Evolutionary conservation across 2,797 vertebrate genomes (phyloP).

Genomic region (Spea hammondii): DNA sequence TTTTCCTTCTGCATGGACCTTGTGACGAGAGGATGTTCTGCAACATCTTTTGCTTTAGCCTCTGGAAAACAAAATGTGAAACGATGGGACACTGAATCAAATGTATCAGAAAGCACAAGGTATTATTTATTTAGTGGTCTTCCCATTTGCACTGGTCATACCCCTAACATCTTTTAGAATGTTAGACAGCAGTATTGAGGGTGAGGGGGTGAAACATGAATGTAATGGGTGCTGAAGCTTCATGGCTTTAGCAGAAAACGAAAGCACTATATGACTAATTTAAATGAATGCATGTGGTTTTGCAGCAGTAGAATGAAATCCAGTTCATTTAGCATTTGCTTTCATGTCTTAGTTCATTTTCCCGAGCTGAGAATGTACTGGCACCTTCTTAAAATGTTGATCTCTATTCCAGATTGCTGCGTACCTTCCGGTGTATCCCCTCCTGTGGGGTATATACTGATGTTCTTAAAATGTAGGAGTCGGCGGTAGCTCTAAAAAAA

Average conservation of each 20-base stretch:
- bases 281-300: slow-evolving; percentile 62
- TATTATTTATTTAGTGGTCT: slow-evolving; percentile 69
- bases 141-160: slow-evolving; percentile 74
- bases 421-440: slow-evolving; percentile 69
- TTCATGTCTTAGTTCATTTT: slow-evolving; percentile 62
- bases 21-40: slow-evolving; percentile 75
- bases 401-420: slow-evolving; percentile 77
- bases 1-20: slow-evolving; percentile 73
- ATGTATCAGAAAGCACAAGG: slow-evolving; percentile 72
- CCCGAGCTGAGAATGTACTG: slow-evolving; percentile 73
- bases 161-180: slow-evolving; percentile 60
- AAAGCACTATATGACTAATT: slow-evolving; percentile 64
- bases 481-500: slow-evolving; percentile 67
- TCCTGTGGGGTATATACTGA: slow-evolving; percentile 64
- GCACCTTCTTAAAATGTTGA: slow-evolving; percentile 65
- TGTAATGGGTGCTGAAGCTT: slow-evolving; percentile 69
- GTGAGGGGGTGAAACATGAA: slow-evolving; percentile 65
- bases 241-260: slow-evolving; percentile 68
- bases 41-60: slow-evolving; percentile 70
- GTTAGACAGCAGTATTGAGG: slow-evolving; percentile 71
- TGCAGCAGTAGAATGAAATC: slow-evolving; percentile 63
- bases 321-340: slow-evolving; percentile 78
- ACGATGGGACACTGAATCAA: slow-evolving; percentile 75
- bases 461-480: slow-evolving; percentile 69
- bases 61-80: slow-evolving; percentile 66